A percentile compares a stretch with the other conserved stretches of the same genome.
Evolutionary conservation across 2,888 invertebrate species (phyloP).

Genomic region (Conomelus anceps): DNA sequence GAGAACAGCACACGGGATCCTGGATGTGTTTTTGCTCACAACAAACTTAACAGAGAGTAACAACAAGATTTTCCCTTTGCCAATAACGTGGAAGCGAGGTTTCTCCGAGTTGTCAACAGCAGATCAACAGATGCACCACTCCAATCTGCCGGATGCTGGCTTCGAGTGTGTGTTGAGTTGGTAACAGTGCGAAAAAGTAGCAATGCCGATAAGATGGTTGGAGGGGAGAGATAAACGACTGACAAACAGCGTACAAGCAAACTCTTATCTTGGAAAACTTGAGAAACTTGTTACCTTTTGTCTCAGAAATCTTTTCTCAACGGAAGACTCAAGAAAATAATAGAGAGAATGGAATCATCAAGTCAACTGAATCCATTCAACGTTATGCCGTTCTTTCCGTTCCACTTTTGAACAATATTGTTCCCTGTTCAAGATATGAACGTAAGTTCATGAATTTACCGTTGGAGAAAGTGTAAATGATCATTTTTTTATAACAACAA

Average conservation of each 20-base stretch:
- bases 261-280: background rate
- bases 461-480: background rate
- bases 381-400: background rate
- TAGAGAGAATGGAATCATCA: background rate
- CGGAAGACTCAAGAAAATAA: background rate
- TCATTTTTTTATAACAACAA: too few species aligned
- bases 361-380: background rate
- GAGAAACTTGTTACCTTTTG: background rate
- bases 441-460: background rate
- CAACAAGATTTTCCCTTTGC: background rate
- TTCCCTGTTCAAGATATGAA: background rate
- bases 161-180: background rate
- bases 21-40: background rate
- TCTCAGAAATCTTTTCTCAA: background rate
- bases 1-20: background rate
- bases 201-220: background rate
- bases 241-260: background rate
- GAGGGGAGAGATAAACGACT: background rate
- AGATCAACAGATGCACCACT: background rate
- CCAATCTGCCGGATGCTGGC: too few species aligned
- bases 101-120: background rate
- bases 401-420: background rate
- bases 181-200: background rate
- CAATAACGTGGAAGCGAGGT: background rate
- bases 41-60: background rate